A percentile compares a stretch with the other conserved stretches of the same genome.
phyloP scores from a whole-genome alignment of 2,888 invertebrate genomes.

The Phoenoteleia sp. region DNA sequence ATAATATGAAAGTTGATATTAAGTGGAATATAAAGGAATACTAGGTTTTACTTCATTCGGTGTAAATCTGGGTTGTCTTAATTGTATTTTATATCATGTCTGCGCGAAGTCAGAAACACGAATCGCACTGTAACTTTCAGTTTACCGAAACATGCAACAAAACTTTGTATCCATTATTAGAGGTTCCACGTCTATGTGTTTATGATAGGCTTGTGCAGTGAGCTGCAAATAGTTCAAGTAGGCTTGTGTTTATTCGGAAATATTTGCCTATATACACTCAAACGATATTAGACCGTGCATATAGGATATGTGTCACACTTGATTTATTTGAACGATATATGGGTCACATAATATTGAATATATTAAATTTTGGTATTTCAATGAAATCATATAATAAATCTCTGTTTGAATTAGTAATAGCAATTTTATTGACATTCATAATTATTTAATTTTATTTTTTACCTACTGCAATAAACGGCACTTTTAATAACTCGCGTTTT shows the following conservation, averaged over 20 bases:
- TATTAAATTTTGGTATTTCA: conserved; percentile 25
- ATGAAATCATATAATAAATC: neutral
- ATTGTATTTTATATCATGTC: conserved; percentile 31
- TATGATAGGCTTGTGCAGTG: conserved; percentile 54
- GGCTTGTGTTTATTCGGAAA: conserved; percentile 44
- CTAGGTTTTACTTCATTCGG: conserved; percentile 12
- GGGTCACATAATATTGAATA: conserved; percentile 6
- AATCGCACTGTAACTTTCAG: conserved; percentile 36
- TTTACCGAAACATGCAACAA: conserved; percentile 49
- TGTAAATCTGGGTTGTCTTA: conserved; percentile 12
- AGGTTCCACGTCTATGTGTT: conserved; percentile 25
- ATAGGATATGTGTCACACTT: conserved; percentile 33
- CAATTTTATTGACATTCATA: neutral
- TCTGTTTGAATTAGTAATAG: neutral
- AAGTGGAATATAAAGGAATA: neutral
- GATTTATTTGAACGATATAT: conserved; percentile 26
- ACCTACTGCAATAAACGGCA: too few relatives aligned
- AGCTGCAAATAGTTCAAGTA: conserved; percentile 47
- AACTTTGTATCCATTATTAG: conserved; percentile 45
- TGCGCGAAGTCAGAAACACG: conserved; percentile 30
- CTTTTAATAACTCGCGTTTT: too few relatives aligned
- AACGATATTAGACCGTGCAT: conserved; percentile 24
- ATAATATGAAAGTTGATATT: too few relatives aligned
- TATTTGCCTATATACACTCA: conserved; percentile 31
- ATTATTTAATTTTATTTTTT: too few relatives aligned